Evolutionary conservation across 2,888 invertebrate genomes (phyloP), one percentile per base, ranked within the genome.

Genomic region (Rhingia rostrata): DNA sequence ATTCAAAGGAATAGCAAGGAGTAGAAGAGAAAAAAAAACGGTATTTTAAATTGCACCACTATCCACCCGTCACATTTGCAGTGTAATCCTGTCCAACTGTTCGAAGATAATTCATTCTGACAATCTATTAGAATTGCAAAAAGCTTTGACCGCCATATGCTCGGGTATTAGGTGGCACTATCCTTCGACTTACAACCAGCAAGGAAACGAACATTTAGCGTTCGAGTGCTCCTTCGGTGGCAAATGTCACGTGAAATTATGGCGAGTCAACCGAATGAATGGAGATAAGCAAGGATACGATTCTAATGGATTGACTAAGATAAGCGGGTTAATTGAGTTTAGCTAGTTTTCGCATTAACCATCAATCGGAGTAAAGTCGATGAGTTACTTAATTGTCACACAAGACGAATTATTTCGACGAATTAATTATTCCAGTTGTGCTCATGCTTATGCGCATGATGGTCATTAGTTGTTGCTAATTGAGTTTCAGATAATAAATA

Each of bases 121-220:
- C 74, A 70, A 60, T 75, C 70, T 74, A 84, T 84, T 80, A 80
- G 84, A 84, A 84, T 80, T 80, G 80, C 80, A 84, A 80, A 84
- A 54, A 84, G 53, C 60, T 74, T 69, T 80, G 74, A 60, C 70
- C 84, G 63, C 67, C 41, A 9, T 4, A 4, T 30, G 12, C 35
- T 4, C n/a, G 12, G 2, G 22, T 22, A 22, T 22, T 45, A 5
- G 12, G 6, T n/a, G 14, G 41, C 41, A 41, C 6, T 54, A 14
- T 72, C 58, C 60, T 39, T 22, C 30, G 22, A 64, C 10, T 51
- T 37, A 41, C 14, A 9, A 6, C n/a, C 32, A 22, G 12, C 6
- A 6, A 22, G 22, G 10, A 43, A 9, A 66, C 22, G 22, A 22
- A 22, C 22, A 7, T 63, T 51, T 51, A 72, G 37, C 72, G 41